A percentile compares a stretch with the other conserved stretches of the same genome.
Evolutionary conservation across 2,888 invertebrate species (phyloP).

Genomic region (Trisateles emortualis): DNA sequence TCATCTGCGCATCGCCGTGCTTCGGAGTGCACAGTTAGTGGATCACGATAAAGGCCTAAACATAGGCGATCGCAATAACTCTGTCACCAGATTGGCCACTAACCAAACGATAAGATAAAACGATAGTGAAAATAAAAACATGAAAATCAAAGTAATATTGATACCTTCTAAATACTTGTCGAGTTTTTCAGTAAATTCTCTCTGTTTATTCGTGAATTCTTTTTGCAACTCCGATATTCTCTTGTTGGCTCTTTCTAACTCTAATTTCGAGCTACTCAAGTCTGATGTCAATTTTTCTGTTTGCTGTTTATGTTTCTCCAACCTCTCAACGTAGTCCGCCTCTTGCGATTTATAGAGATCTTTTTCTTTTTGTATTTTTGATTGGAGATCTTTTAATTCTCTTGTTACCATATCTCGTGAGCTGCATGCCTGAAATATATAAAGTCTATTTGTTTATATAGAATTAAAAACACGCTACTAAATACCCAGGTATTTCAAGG

Average conservation of each 20-base stretch:
- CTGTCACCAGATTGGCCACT: too few relatives aligned
- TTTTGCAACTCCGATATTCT: constrained; percentile 86
- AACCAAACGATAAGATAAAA: too few relatives aligned
- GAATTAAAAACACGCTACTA: too few relatives aligned
- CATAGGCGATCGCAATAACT: too few relatives aligned
- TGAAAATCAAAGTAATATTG: not conserved
- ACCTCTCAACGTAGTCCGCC: constrained; percentile 76
- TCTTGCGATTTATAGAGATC: constrained; percentile 74
- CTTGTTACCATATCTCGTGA: constrained; percentile 86
- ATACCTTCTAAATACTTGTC: constrained; percentile 76
- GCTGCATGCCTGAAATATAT: constrained; percentile 84
- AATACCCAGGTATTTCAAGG: too few relatives aligned
- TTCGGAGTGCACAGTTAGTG: too few relatives aligned
- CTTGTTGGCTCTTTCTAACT: constrained; percentile 84
- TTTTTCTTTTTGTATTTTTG: constrained; percentile 71
- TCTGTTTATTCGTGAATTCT: constrained; percentile 84
- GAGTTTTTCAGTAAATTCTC: constrained; percentile 77
- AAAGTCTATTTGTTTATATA: not conserved
- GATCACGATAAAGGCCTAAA: too few relatives aligned
- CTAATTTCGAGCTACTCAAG: constrained; percentile 78
- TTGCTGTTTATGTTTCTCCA: constrained; percentile 85
- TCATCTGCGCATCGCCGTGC: too few relatives aligned
- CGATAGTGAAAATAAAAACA: not conserved
- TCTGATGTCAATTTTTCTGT: constrained; percentile 81
- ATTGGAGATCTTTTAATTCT: constrained; percentile 85